Base-by-base conservation (phyloP, 2,113 vertebrate species). In the Oceanites oceanicus region DNA sequence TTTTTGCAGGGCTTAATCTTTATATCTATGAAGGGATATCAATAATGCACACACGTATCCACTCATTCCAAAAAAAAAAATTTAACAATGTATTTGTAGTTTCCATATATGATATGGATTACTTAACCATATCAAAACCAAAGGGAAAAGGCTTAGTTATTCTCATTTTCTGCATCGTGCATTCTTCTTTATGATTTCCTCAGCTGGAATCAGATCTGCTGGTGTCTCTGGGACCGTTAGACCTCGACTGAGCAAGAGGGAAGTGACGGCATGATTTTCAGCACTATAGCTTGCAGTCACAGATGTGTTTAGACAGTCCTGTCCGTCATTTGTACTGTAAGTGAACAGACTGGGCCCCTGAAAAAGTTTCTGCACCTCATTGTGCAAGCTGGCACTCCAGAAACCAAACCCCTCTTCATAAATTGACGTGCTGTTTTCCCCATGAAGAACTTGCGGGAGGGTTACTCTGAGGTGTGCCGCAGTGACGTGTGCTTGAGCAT, bases 291-390 rank as follows among this genome's bases (percentile, higher is more conserved):
- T 95, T 36, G 45, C 29, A 63, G 44, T 55, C 92, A 67, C 79
- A 76, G 81, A 79, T 86, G 50, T 91, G 66, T 92, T 95, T 96
- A 91, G 88, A 92, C 88, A 90, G 52, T 59, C 27, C 78, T 96
- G 77, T 75, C 84, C 85, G 75, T 93, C 62, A 93, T 95, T 88
- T 7, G 2, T 61, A 34, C 13, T 62, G 11, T 26, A 67, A 45
- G 15, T 80, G 67, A 88, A 88, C 92, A 94, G 88, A 90, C 79
- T 92, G 71, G 30, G 45, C 30, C 78, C 59, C n/a, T 65, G n/a
- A 76, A 88, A 58, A 86, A 26, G 29, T 70, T 95, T 79, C 34
- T 93, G 19, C 22, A 11, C 53, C 92, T 86, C 25, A 38, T 92
- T 83, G 40, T 84, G 34, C 80, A 90, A 94, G 38, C 68, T 92